phyloP scores from a whole-genome alignment of 2,113 vertebrate species.

The Indri indri region DNA sequence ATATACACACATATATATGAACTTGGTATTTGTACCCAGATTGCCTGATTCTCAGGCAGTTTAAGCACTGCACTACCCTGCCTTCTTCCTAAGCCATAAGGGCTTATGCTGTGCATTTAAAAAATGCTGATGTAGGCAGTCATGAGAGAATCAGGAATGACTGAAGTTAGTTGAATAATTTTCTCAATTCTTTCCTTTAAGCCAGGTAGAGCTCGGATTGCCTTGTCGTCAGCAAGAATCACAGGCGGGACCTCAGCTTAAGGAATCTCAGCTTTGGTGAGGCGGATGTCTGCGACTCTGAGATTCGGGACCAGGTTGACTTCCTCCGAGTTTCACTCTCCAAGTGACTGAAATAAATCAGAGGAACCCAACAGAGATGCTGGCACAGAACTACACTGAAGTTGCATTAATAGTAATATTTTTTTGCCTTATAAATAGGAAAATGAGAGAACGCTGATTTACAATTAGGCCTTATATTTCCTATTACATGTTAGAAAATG shows the following conservation, averaged over 20 bases:
- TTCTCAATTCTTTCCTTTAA: not conserved
- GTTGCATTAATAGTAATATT: not conserved
- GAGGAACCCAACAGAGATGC: not conserved
- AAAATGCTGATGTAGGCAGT: not conserved
- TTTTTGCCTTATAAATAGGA: not conserved
- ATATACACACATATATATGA: not conserved
- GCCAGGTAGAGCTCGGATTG: not conserved
- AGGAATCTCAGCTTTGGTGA: not conserved
- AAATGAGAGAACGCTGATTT: conserved; percentile 12
- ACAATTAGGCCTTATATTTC: conserved; percentile 20
- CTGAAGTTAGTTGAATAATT: not conserved
- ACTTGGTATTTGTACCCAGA: not conserved
- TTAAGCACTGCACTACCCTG: not conserved
- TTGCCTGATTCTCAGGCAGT: not conserved
- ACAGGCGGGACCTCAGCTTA: not conserved
- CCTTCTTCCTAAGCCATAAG: not conserved
- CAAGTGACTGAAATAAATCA: not conserved
- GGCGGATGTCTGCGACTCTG: not conserved
- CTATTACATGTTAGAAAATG: not conserved
- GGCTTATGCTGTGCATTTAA: not conserved
- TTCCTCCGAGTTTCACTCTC: not conserved
- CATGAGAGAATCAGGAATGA: not conserved
- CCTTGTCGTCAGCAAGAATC: not conserved
- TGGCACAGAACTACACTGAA: not conserved
- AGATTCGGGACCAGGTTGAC: not conserved